Evolutionary conservation across 2,797 vertebrate species (phyloP).

Genomic region (Apogon hyalosoma): DNA sequence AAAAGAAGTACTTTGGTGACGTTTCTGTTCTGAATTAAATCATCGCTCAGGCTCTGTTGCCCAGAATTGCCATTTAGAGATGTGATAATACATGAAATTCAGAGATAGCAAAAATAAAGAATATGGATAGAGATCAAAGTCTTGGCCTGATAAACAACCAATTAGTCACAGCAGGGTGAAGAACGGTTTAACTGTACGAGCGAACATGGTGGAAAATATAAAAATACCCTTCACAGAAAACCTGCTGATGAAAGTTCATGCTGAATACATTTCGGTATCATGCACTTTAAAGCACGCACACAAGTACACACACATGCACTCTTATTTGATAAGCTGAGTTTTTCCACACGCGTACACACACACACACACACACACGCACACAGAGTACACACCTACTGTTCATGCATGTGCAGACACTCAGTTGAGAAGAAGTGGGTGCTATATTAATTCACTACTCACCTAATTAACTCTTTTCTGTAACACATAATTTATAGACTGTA

Average conservation of each 20-base stretch:
- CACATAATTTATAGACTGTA: slow-evolving; percentile 83
- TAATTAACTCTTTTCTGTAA: slow-evolving; percentile 85
- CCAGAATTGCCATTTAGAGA: slow-evolving; percentile 18
- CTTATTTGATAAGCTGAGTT: slow-evolving; percentile 22
- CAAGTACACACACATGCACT: slow-evolving; percentile 32
- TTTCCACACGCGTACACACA: slow-evolving; percentile 10
- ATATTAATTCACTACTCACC: slow-evolving; percentile 84
- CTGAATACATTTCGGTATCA: slow-evolving; percentile 51
- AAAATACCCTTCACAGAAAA: slow-evolving; percentile 35
- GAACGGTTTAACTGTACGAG: slow-evolving; percentile 46
- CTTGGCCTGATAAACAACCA: slow-evolving; percentile 62
- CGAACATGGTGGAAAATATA: slow-evolving; percentile 42
- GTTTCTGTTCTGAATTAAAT: slow-evolving; percentile 26
- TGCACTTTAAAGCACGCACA: slow-evolving; percentile 49
- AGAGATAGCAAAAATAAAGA: slow-evolving; percentile 27
- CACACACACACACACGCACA: slow-evolving; percentile 30
- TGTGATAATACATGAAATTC: slow-evolving; percentile 31
- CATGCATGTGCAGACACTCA: slow-evolving; percentile 74
- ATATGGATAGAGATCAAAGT: slow-evolving; percentile 60
- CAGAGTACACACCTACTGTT: slow-evolving; percentile 43
- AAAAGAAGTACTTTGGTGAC: slow-evolving; percentile 12
- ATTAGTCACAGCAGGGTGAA: slow-evolving; percentile 68
- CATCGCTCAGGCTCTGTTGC: slow-evolving; percentile 14
- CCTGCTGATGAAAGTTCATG: slow-evolving; percentile 67
- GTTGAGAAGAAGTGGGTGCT: slow-evolving; percentile 62